Evolutionary conservation across 2,797 vertebrate genomes (phyloP), one percentile per base, ranked within the genome.

Genomic region (Caiman crocodilus): DNA sequence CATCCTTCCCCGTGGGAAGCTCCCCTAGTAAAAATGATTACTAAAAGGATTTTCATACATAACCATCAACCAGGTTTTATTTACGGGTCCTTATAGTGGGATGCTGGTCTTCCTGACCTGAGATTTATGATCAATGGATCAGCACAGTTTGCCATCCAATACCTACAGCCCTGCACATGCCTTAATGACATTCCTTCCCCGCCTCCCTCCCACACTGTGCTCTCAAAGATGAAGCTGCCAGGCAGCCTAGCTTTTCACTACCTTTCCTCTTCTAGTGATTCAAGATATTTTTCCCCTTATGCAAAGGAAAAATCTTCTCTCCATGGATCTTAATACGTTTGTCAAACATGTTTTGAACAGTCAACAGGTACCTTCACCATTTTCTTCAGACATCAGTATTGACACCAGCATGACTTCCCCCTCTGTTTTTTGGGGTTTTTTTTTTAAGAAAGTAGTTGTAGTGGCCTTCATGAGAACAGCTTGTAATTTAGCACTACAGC

Each of bases 371-470:
- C 87, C 94, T 91, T 85, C 76, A 88, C 94, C 85, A 78, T 91
- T 92, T 96, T 95, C 83, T 95, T 90, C 85, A 89, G 73, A 69
- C 56, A n/a, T 59, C 85, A 92, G 84, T 94, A 56, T 77, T 95
- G 89, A 89, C 91, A 95, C 95, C 96, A 90, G 90, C 91, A 93
- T 94, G 93, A 94, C 94, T 94, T 63, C 32, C 32, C 75, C 75
- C 25, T 90, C 77, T 11, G 23, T 42, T 50, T 63, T 21, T 30
- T 11, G 32, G 32, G 32, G 10, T 50, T 50, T 50, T 42, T 90
- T 95, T 93, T 90, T 82, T 67, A 91, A 91, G 92, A 94, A 95
- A 95, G 85, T 92, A 97, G 96, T 92, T 96, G 96, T 96, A 94
- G 95, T 95, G 92, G 95, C 92, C 95, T 94, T 94, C 85, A 88